These are phyloP conservation scores for Anabas testudineus DNA, from an alignment of 2,797 vertebrate species.

Conservation along the genomic window DNA sequence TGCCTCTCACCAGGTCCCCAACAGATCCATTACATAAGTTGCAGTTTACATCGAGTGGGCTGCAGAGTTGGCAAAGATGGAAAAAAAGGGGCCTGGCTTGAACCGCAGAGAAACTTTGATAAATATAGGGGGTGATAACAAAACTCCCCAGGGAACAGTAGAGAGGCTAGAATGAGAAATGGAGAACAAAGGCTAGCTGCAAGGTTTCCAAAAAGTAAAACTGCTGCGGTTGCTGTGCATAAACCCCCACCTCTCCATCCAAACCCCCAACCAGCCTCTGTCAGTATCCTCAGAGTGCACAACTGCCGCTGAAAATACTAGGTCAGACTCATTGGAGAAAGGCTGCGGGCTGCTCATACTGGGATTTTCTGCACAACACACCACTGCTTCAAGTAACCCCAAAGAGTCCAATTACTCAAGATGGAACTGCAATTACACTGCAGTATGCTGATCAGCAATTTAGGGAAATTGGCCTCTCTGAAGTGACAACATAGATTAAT, in stretches of 20 bases:
- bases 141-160: conserved; percentile 52
- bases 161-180: conserved; percentile 64
- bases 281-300: conserved; percentile 51
- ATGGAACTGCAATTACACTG: conserved; percentile 49
- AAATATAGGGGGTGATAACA: conserved; percentile 64
- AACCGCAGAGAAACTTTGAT: conserved; percentile 57
- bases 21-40: conserved; percentile 31
- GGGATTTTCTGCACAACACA: conserved; percentile 45
- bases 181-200: conserved; percentile 65
- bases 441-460: conserved; percentile 39
- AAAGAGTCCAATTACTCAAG: conserved; percentile 68
- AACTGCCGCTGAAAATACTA: conserved; percentile 63
- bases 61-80: conserved; percentile 2
- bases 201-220: conserved; percentile 61
- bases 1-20: conserved; percentile 25
- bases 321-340: conserved; percentile 54
- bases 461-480: conserved; percentile 31
- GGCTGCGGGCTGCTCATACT: conserved; percentile 44
- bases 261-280: conserved; percentile 22
- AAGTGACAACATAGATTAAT: conserved; percentile 25
- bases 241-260: conserved; percentile 32
- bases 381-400: conserved; percentile 44
- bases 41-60: conserved; percentile 12
- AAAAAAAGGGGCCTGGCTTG: conserved; percentile 16
- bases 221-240: conserved; percentile 59